A percentile compares a stretch with the other conserved stretches of the same genome.
phyloP scores from a whole-genome alignment of 92 coral and sea anemone species.

The Pocillopora meandrina region DNA sequence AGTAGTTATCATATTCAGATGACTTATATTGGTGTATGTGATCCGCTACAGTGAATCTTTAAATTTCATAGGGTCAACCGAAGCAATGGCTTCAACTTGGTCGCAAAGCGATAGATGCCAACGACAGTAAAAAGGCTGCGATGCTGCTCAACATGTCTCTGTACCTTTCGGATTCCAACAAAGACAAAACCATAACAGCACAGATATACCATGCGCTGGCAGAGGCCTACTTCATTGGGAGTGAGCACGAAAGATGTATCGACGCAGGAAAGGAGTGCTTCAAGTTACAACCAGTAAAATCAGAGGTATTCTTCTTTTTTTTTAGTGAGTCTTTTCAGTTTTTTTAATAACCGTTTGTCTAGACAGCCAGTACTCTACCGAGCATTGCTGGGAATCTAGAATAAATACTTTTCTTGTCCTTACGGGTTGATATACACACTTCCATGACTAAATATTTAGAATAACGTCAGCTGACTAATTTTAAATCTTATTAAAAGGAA shows the following conservation, averaged over 20 bases:
- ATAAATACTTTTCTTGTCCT: no score
- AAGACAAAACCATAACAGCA: slow-evolving; percentile 18
- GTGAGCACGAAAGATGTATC: slow-evolving; percentile 36
- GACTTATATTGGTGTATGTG: no score
- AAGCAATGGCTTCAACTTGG: slow-evolving; percentile 56
- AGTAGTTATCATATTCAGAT: no score
- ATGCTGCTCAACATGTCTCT: slow-evolving; percentile 57
- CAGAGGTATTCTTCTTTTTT: slow-evolving; percentile 52
- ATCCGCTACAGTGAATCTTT: neutral
- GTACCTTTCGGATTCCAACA: slow-evolving; percentile 56
- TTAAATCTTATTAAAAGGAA: slow-evolving; percentile 12
- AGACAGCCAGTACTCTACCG: no score
- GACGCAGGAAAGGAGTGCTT: slow-evolving; percentile 59
- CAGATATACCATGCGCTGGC: slow-evolving; percentile 42
- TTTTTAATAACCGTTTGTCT: no score
- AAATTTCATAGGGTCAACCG: slow-evolving; percentile 35
- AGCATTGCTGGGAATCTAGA: no score
- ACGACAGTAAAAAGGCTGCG: slow-evolving; percentile 41
- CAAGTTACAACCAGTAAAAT: slow-evolving; percentile 57
- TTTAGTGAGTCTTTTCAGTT: neutral
- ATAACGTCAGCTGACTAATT: neutral
- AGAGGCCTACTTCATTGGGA: slow-evolving; percentile 38
- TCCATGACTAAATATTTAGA: neutral
- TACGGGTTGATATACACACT: neutral
- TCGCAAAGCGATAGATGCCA: slow-evolving; percentile 37